Percentiles rank a stretch among this genome's conserved stretches.
phyloP scores from a whole-genome alignment of 2,888 invertebrate genomes.

The Uropetala carovei region DNA sequence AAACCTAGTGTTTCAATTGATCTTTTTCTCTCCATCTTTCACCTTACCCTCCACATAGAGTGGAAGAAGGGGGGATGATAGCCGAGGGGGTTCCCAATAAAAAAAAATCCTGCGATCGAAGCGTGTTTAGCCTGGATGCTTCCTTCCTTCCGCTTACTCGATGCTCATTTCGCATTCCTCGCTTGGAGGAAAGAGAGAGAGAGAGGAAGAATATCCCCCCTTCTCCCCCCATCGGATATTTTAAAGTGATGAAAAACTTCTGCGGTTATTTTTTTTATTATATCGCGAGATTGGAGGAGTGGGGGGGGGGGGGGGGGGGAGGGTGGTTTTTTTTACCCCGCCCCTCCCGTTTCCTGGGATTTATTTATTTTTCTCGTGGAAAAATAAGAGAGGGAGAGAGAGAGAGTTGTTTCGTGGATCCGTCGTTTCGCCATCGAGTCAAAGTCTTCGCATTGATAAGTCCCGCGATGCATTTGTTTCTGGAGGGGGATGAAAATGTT shows the following conservation, averaged over 20 bases:
- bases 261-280: constrained; percentile 28
- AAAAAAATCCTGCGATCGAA: constrained; percentile 51
- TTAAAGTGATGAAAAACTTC: constrained; percentile 32
- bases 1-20: no score
- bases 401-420: not conserved
- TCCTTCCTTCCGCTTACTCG: constrained; percentile 32
- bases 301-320: not conserved
- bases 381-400: not conserved
- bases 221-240: not conserved
- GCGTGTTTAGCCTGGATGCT: constrained; percentile 53
- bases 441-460: no score
- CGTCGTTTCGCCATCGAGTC: not conserved
- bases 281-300: not conserved
- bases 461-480: no score
- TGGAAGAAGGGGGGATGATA: not conserved
- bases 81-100: constrained; percentile 51
- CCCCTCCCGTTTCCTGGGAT: no score
- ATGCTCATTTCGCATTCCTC: constrained; percentile 52
- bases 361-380: no score
- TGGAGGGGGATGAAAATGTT: no score
- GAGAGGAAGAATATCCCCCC: not conserved
- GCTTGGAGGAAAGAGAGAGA: not conserved
- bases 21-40: not conserved
- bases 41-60: not conserved
- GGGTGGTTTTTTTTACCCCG: no score